Evolutionary conservation across 2,888 invertebrate genomes (phyloP).

Genomic region (Thyatira batis): DNA sequence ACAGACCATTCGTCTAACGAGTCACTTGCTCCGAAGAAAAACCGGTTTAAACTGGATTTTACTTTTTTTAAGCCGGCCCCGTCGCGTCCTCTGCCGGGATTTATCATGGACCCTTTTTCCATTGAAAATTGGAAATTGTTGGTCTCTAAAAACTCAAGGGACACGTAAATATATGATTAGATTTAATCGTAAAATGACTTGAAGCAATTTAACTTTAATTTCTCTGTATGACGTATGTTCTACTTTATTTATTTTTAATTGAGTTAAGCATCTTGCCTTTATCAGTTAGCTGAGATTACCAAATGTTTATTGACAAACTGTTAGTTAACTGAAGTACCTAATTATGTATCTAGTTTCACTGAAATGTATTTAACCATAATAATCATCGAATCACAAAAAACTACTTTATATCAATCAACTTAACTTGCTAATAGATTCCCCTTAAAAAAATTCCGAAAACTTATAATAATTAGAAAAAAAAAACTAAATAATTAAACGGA

Average conservation of each 20-base stretch:
- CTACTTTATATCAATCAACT: too few species aligned
- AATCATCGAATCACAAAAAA: too few species aligned
- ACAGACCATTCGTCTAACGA: conserved; percentile 62
- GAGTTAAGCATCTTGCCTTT: too few species aligned
- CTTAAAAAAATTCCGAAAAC: too few species aligned
- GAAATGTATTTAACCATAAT: too few species aligned
- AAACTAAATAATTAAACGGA: not conserved
- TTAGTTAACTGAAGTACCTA: too few species aligned
- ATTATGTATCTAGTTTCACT: too few species aligned
- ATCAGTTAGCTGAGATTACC: too few species aligned
- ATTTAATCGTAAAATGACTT: not conserved
- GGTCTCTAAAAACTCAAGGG: not conserved
- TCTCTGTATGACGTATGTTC: too few species aligned
- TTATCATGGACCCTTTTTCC: conserved; percentile 13
- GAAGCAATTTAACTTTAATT: not conserved
- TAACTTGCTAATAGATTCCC: too few species aligned
- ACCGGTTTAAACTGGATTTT: conserved; percentile 49
- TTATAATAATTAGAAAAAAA: not conserved
- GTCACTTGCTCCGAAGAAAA: conserved; percentile 47
- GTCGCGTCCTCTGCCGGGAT: conserved; percentile 14
- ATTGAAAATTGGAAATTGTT: not conserved
- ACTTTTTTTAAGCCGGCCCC: conserved; percentile 33
- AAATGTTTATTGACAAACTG: too few species aligned
- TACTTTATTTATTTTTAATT: not conserved
- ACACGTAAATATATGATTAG: not conserved